Evolutionary conservation across 2,888 invertebrate species (phyloP).

Genomic region (Eilema caniola): DNA sequence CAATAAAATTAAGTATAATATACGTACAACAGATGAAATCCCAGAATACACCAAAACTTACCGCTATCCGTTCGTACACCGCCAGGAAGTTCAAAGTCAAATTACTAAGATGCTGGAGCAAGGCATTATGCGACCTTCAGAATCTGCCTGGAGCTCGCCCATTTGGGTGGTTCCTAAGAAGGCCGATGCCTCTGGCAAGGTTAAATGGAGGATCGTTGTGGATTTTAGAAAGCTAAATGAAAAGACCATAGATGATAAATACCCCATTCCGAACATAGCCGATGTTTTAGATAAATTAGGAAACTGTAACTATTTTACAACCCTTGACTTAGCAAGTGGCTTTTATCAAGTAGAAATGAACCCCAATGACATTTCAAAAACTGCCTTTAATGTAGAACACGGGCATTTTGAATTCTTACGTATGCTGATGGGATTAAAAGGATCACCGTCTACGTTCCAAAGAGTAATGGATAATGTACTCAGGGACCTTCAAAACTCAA

Average conservation of each 20-base stretch:
- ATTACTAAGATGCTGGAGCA: constrained; percentile 15
- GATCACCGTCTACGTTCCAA: constrained; percentile 17
- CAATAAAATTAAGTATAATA: constrained; percentile 7
- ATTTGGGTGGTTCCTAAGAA: constrained; percentile 7
- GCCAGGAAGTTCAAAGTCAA: constrained; percentile 6
- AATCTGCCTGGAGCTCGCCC: constrained; percentile 12
- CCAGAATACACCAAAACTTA: constrained; percentile 13
- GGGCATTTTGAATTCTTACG: not conserved
- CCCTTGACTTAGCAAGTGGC: constrained; percentile 12
- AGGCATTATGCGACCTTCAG: constrained; percentile 9
- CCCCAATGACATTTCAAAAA: no score
- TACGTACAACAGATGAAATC: constrained; percentile 20
- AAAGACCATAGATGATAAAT: constrained; percentile 12
- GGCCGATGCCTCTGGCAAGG: not conserved
- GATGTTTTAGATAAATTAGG: constrained; percentile 19
- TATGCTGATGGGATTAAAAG: constrained; percentile 26
- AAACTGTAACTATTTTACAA: constrained; percentile 12
- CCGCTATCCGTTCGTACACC: constrained; percentile 9
- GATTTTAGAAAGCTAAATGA: constrained; percentile 11
- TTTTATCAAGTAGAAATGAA: not conserved
- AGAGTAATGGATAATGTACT: constrained; percentile 22
- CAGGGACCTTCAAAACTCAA: not conserved
- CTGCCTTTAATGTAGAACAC: no score
- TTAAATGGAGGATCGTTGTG: constrained; percentile 13
- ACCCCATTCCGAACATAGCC: constrained; percentile 10